Evolutionary conservation across 2,888 invertebrate species (phyloP).

Genomic region (Halictus quadricinctus): DNA sequence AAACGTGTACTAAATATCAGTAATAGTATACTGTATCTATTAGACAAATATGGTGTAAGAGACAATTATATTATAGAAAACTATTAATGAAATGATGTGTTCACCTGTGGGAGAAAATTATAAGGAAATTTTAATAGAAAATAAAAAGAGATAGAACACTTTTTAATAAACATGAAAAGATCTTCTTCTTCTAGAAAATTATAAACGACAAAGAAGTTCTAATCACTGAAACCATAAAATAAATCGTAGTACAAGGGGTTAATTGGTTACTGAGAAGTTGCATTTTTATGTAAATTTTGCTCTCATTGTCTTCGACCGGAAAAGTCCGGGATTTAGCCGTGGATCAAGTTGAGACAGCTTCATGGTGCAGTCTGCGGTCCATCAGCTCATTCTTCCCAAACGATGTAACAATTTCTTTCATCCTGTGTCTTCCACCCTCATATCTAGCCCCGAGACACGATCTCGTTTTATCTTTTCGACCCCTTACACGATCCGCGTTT

Average conservation of each 20-base stretch:
- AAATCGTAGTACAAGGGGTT: not conserved
- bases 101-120: no score
- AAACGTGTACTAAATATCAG: no score
- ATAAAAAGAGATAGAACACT: no score
- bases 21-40: no score
- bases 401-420: constrained; percentile 81
- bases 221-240: not conserved
- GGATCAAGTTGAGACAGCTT: not conserved
- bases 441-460: constrained; percentile 75
- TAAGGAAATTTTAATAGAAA: no score
- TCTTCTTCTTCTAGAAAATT: no score
- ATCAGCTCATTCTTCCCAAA: constrained; percentile 72
- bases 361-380: constrained; percentile 40
- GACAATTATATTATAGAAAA: no score
- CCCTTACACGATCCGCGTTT: constrained; percentile 81
- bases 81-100: no score
- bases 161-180: no score
- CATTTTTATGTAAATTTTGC: constrained; percentile 12
- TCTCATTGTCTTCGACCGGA: not conserved
- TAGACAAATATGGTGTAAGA: no score
- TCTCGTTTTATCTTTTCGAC: constrained; percentile 81
- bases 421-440: constrained; percentile 72
- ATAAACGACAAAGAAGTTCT: not conserved
- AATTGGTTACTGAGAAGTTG: not conserved
- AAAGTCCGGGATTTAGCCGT: not conserved